Evolutionary conservation across 1,140 invertebrate species (phyloP), one percentile per base, ranked within the genome.

Genomic region (Holotrichia oblita): DNA sequence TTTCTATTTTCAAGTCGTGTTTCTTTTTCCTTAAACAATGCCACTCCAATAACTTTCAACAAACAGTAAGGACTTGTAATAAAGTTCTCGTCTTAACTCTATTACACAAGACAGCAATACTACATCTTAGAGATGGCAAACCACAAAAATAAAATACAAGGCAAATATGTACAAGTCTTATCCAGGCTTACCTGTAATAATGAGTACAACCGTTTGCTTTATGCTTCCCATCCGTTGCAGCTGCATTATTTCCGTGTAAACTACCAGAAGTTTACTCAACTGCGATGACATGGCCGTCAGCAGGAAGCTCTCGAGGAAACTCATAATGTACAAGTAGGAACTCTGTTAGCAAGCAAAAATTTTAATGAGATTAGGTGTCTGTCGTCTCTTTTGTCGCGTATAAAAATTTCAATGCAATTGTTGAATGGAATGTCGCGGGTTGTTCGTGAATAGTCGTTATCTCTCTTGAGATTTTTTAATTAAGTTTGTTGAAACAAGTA

Each of bases 221-320:
- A 90, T 84, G 79, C 87, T 85, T 77, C 87, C 86, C 40, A 85
- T 84, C 82, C 87, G 87, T 44, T 80, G 73, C 64, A 89, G 82
- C 80, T 89, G 87, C 8, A 88, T 86, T 12, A 90, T 82, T 80
- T 90, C 88, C 10, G 89, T 87, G 78, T 89, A 90, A 27, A 90
- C 87, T 76, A 90, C 88, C 6, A 90, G 83, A 61, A 89, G 85
- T 80, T 90, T 89, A 4, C 89, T 89, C 79, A 90, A 87, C 59
- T 89, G 89, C 6, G 89, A 88, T 6, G 89, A 90, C 84, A 90
- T 87, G 0, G 87, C 88, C 24, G 89, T 85, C 6, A 90, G 85
- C 12, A 90, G 84, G 78, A 89, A 89, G 41, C 87, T 85, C 83
- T 90, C 88, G 20, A 90, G 81, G 78, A 86, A 83, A 73, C 88